Evolutionary conservation across 2,113 vertebrate genomes (phyloP), one percentile per base, ranked within the genome.

Genomic region (Tyto alba): DNA sequence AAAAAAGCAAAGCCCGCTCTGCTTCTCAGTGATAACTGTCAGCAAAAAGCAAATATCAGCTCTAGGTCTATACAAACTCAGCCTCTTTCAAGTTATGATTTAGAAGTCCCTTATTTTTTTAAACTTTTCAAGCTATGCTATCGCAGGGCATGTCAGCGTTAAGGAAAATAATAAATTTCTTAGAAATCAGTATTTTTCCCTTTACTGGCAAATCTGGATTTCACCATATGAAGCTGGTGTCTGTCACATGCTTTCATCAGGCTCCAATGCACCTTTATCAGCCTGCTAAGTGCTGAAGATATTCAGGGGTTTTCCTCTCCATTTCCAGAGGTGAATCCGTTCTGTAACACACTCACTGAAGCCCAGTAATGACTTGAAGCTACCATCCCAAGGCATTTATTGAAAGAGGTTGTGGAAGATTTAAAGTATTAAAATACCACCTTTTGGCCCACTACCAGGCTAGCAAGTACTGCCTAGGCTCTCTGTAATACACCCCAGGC

Each of bases 381-480:
- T 59, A 57, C 18, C 41, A 55, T 43, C 63, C 32, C 32, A 64
- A 63, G 34, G 27, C 13, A 23, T 74, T 74, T 56, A 45, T 7
- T 47, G 34, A 22, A 64, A 47, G 55, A 64, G 48, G 13, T 11
- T 29, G 32, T 38, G 30, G n/a, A 30, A 45, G 26, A 55, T 34
- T 45, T 30, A 16, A 32, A 84, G 63, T 22, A 16, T 7, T 73
- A n/a, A 27, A 74, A 19, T 10, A 47, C 4, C 48, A 60, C 41
- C n/a, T 55, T 74, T 16, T 16, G 68, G 53, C 30, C 62, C 15
- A 2, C 26, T 13, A 14, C 6, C 18, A 25, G 50, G 48, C 53
- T 13, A 13, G 0, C 0, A 4, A 72, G n/a, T 27, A n/a, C 25
- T 13, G 50, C 38, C 11, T 3, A 0, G 10, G 43, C 9, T 67